Percentiles rank a stretch among this genome's conserved stretches.
phyloP scores from a whole-genome alignment of 2,888 invertebrate genomes.

The Perdita meconis region DNA sequence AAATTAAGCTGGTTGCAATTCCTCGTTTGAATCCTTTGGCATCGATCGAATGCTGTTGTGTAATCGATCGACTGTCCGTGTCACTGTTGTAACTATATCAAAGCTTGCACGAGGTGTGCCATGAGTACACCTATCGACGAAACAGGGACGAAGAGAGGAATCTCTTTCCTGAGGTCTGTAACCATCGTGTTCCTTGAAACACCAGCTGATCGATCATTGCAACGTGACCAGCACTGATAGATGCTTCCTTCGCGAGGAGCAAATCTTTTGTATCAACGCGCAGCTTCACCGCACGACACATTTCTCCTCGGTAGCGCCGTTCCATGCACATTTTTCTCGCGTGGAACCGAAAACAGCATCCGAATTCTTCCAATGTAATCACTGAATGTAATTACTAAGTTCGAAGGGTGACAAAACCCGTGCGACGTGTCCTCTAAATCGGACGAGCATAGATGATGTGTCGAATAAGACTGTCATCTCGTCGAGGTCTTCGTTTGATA shows the following conservation, averaged over 20 bases:
- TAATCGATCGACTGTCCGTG: conserved; percentile 5
- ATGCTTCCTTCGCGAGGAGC: conserved; percentile 23
- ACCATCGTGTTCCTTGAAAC: conserved; percentile 20
- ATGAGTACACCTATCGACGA: background rate
- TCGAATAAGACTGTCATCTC: too few relatives aligned
- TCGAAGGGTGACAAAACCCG: background rate
- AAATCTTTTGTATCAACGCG: conserved; percentile 41
- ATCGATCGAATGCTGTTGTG: conserved; percentile 6
- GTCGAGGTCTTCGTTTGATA: too few relatives aligned
- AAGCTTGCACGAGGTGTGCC: background rate
- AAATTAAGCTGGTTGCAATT: conserved; percentile 23
- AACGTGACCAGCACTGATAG: background rate
- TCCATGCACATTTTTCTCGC: background rate
- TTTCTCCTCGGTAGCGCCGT: background rate
- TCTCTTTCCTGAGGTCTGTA: background rate
- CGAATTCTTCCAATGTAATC: background rate
- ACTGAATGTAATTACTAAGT: background rate
- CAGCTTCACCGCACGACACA: conserved; percentile 7
- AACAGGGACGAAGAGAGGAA: background rate
- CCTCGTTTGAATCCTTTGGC: conserved; percentile 5
- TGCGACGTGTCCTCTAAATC: too few relatives aligned
- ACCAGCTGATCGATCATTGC: conserved; percentile 26
- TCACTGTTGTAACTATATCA: background rate
- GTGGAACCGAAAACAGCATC: background rate
- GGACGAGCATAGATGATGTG: too few relatives aligned